These are phyloP conservation scores for Galerucella calmariensis DNA, from an alignment of 2,888 invertebrate genomes.

Conservation along the genomic window DNA sequence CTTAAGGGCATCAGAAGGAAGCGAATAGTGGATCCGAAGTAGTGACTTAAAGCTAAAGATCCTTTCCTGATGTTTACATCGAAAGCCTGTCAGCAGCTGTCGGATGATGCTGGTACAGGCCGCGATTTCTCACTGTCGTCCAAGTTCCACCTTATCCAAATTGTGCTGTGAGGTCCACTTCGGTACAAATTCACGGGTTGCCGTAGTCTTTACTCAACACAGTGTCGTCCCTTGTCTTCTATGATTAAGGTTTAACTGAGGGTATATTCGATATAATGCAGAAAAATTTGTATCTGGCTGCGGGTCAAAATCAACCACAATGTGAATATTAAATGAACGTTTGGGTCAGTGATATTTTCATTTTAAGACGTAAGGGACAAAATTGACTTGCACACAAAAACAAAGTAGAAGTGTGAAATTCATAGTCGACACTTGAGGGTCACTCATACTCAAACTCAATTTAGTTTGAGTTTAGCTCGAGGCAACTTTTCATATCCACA, in stretches of 20 bases:
- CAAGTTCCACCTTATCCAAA: slow-evolving; percentile 60
- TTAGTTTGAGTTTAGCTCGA: too few relatives aligned
- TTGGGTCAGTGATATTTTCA: too few relatives aligned
- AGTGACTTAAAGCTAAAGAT: slow-evolving; percentile 47
- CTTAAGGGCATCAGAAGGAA: slow-evolving; percentile 41
- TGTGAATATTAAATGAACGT: too few relatives aligned
- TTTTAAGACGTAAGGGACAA: too few relatives aligned
- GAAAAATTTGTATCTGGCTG: too few relatives aligned
- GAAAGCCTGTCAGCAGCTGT: slow-evolving; percentile 59
- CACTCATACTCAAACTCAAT: too few relatives aligned
- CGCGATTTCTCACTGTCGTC: slow-evolving; percentile 63
- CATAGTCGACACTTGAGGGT: too few relatives aligned
- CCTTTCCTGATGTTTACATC: slow-evolving; percentile 53
- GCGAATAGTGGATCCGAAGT: slow-evolving; percentile 35
- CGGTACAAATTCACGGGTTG: slow-evolving; percentile 55
- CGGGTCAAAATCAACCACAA: too few relatives aligned
- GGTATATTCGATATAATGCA: too few relatives aligned
- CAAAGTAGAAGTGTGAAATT: too few relatives aligned
- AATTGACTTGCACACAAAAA: too few relatives aligned
- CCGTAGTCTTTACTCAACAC: slow-evolving; percentile 21
- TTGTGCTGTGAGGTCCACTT: slow-evolving; percentile 54
- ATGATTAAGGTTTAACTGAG: not conserved
- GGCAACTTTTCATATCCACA: too few relatives aligned
- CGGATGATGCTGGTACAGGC: slow-evolving; percentile 56
- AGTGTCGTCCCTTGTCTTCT: slow-evolving; percentile 26